A percentile compares a stretch with the other conserved stretches of the same genome.
phyloP scores from a whole-genome alignment of 2,113 vertebrate species.

The Laticauda colubrina region DNA sequence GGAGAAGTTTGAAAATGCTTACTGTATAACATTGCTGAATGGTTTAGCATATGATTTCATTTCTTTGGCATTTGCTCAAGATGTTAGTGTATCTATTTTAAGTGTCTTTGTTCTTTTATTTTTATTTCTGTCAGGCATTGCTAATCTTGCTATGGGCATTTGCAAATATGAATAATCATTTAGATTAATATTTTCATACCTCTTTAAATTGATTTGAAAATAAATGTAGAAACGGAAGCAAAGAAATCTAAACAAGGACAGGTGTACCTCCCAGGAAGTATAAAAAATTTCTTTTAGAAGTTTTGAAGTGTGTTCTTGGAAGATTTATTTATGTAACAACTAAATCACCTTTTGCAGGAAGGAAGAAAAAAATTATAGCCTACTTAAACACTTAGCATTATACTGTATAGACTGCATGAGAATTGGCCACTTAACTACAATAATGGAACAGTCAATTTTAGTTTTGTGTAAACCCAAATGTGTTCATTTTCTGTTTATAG shows the following conservation, averaged over 20 bases:
- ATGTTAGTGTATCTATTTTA: not conserved
- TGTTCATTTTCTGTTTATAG: constrained; percentile 17
- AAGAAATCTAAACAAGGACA: constrained; percentile 27
- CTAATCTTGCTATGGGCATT: constrained; percentile 5
- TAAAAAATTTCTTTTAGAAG: constrained; percentile 24
- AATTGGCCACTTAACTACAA: constrained; percentile 16
- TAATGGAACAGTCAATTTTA: constrained; percentile 23
- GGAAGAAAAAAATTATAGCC: constrained; percentile 40
- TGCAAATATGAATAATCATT: not conserved
- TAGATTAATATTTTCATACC: constrained; percentile 12
- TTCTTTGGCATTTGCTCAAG: constrained; percentile 3
- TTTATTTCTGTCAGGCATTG: constrained; percentile 9
- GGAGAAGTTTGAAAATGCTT: not conserved
- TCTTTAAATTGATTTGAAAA: constrained; percentile 22
- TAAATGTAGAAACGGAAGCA: constrained; percentile 5
- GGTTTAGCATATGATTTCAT: not conserved
- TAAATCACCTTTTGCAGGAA: constrained; percentile 41
- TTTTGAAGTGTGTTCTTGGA: constrained; percentile 10
- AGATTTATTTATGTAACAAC: constrained; percentile 45
- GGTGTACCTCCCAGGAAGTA: constrained; percentile 22
- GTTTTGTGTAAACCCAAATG: constrained; percentile 24
- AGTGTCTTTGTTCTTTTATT: not conserved
- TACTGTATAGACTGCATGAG: constrained; percentile 27
- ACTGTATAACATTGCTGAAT: not conserved
- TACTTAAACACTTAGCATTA: constrained; percentile 31